Evolutionary conservation across 2,113 vertebrate genomes (phyloP).

Genomic region (Mormyrus iriodes): DNA sequence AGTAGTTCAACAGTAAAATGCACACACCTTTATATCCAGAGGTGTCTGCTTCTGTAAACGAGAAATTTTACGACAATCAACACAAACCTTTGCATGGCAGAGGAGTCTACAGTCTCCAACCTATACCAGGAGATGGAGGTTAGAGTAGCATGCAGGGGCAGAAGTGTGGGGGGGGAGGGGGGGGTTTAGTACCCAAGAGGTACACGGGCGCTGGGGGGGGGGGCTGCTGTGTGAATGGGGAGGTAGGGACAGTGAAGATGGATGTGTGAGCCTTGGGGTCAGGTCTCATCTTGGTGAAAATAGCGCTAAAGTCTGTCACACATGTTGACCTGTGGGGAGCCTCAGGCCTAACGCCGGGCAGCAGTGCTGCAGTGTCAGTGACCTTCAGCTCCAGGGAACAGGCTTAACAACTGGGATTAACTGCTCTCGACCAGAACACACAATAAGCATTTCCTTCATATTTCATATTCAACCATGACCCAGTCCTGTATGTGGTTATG

Average conservation of each 20-base stretch:
- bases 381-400: not conserved
- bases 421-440: not conserved
- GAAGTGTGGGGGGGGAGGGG: not conserved
- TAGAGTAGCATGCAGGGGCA: not conserved
- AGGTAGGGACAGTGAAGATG: not conserved
- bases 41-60: constrained; percentile 68
- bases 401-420: not conserved
- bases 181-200: not conserved
- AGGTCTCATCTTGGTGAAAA: not conserved
- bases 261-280: not conserved
- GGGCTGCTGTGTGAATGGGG: not conserved
- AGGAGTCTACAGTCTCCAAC: not conserved
- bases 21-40: constrained; percentile 71
- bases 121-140: not conserved
- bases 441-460: not conserved
- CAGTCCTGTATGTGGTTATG: not conserved
- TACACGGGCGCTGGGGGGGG: not conserved
- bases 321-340: not conserved
- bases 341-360: not conserved
- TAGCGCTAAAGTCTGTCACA: not conserved
- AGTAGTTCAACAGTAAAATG: constrained; percentile 55
- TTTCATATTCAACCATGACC: not conserved
- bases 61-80: constrained; percentile 68
- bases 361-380: not conserved
- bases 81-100: constrained; percentile 37